Evolutionary conservation across 2,888 invertebrate genomes (phyloP).

Genomic region (Sarcophaga variegata): DNA sequence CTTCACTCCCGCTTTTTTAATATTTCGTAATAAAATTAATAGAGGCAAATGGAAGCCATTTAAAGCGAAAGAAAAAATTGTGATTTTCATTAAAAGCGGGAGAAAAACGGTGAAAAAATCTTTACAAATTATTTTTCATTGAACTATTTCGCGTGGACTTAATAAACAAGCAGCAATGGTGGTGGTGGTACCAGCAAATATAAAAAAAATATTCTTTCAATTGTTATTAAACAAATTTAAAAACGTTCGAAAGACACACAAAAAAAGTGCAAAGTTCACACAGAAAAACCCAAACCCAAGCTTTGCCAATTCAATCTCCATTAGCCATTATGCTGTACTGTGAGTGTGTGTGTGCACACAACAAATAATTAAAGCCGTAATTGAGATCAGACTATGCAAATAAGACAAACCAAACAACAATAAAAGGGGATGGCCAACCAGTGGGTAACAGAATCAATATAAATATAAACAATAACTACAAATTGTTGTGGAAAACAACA

Average conservation of each 20-base stretch:
- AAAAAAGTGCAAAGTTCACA: background rate
- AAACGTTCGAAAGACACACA: background rate
- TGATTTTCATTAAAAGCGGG: background rate
- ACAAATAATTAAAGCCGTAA: background rate
- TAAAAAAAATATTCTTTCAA: background rate
- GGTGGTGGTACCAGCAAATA: background rate
- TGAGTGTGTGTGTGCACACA: background rate
- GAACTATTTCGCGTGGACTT: background rate
- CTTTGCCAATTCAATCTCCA: too few relatives aligned
- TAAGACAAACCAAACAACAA: background rate
- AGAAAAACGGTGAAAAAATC: background rate
- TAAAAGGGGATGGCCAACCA: background rate
- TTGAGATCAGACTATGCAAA: background rate
- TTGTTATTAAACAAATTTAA: background rate
- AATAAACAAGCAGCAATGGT: too few relatives aligned
- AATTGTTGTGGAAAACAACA: background rate
- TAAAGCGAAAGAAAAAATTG: background rate
- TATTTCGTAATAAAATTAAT: background rate
- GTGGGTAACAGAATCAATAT: background rate
- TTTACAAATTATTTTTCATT: background rate
- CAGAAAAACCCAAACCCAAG: background rate
- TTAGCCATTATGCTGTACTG: too few relatives aligned
- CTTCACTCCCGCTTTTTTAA: background rate
- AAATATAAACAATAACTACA: slow-evolving; percentile 9
- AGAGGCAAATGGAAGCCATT: background rate